Base-by-base conservation (phyloP, 2,888 invertebrate genomes). In the Drosophila nigricruria region DNA sequence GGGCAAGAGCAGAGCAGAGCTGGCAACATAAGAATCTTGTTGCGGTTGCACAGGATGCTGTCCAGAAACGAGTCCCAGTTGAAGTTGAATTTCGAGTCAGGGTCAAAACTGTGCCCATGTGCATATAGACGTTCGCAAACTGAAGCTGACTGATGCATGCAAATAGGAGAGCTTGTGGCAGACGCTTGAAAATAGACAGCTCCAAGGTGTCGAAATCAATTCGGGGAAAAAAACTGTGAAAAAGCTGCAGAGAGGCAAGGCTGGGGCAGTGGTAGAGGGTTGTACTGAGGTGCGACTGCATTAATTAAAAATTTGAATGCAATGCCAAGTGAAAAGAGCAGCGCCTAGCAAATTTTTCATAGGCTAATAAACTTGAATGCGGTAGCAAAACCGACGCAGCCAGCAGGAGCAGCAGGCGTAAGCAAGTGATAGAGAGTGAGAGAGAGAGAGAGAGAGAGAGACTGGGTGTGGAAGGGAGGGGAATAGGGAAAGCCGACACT, bases 301-400 rank as follows among this genome's bases (percentile, higher is more conserved):
- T 89, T 85, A 89, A 89, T 89, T 88, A 86, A 88, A 89, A 89
- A 60, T 67, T 67, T 88, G 88, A 82, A 89, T 85, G 81, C 78
- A 64, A 73, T 73, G 79, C 79, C 74, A 88, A 77, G 88, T 77
- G 84, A 77, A 81, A 85, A 85, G 81, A 77, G 83, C 77, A 89
- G 36, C 73, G 77, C 69, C 88, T 89, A 88, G 81, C 88, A 89
- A 89, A 85, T 87, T 85, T 85, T 85, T 88, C 87, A 88, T 87
- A 89, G 90, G 90, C 86, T 87, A 87, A 87, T 87, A 87, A 87
- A 87, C 90, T 76, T 87, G 90, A 87, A 89, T 87, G 82, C 88
- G 72, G 42, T 43, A 32, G 61, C 71, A 73, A 79, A 73, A 76
- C 59, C 54, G 45, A 10, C 42, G 23, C 45, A 23, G 5, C 5